Evolutionary conservation across 2,797 vertebrate genomes (phyloP).

Genomic region (Ciconia nigra): DNA sequence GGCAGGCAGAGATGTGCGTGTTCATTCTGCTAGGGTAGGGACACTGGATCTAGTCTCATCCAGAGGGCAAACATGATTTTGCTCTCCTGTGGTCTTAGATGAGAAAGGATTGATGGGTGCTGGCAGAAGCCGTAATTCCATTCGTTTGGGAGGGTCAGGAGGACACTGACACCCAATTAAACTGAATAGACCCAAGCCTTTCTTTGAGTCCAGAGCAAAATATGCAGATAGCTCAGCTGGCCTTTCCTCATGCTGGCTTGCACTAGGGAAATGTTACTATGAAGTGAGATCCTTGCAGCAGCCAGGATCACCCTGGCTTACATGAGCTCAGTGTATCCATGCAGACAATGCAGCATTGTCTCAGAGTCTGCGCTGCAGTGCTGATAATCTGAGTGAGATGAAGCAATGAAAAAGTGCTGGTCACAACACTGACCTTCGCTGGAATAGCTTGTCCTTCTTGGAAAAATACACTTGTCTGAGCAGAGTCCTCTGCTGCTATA

Average conservation of each 20-base stretch:
- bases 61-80: background rate
- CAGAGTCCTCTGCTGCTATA: background rate
- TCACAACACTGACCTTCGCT: background rate
- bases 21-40: background rate
- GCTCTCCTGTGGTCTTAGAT: background rate
- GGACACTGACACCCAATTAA: background rate
- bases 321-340: background rate
- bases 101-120: background rate
- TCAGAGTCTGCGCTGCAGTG: background rate
- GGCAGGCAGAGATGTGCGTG: background rate
- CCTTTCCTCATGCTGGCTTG: background rate
- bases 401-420: background rate
- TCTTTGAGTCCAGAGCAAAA: background rate
- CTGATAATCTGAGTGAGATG: background rate
- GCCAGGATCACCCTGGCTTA: background rate
- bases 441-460: background rate
- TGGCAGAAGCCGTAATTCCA: background rate
- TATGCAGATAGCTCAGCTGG: background rate
- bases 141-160: background rate
- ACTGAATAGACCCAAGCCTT: background rate
- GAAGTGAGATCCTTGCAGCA: background rate
- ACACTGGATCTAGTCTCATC: background rate
- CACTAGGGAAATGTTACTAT: background rate
- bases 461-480: background rate
- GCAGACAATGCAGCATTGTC: background rate